Evolutionary conservation across 2,797 vertebrate genomes (phyloP).

Genomic region (Holocentrus rufus): DNA sequence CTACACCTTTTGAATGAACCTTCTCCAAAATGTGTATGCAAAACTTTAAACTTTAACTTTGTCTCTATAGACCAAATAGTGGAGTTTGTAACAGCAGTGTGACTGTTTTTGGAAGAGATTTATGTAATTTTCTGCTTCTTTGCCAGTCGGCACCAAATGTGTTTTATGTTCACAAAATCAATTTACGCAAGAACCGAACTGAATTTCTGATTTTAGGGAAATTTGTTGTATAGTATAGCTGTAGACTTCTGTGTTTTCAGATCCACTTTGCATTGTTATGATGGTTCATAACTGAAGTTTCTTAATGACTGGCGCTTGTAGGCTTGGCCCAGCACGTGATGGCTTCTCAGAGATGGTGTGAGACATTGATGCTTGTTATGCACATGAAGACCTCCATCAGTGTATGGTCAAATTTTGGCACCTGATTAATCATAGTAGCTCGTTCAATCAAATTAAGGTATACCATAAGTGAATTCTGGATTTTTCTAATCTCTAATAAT

Average conservation of each 20-base stretch:
- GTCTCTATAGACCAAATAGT: too few species aligned
- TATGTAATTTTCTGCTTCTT: background rate
- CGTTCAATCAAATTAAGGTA: conserved; percentile 12
- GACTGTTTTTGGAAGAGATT: background rate
- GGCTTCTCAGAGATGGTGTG: conserved; percentile 13
- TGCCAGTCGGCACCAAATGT: conserved; percentile 1
- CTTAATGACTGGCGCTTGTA: background rate
- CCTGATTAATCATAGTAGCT: background rate
- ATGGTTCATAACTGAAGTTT: background rate
- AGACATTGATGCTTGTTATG: conserved; percentile 7
- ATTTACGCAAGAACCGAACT: background rate
- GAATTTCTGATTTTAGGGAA: too few species aligned
- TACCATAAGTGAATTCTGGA: background rate
- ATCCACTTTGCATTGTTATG: too few species aligned
- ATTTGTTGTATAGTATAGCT: background rate
- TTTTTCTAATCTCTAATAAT: background rate
- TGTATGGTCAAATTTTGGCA: conserved; percentile 8
- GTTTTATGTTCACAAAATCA: background rate
- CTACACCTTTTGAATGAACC: too few species aligned
- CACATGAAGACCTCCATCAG: background rate
- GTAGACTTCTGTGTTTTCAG: too few species aligned
- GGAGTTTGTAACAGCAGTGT: too few species aligned
- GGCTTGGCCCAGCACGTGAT: background rate
- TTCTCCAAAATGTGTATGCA: too few species aligned
- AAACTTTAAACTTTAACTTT: background rate